phyloP scores from a whole-genome alignment of 2,888 invertebrate species.

The Mythimna loreyi region DNA sequence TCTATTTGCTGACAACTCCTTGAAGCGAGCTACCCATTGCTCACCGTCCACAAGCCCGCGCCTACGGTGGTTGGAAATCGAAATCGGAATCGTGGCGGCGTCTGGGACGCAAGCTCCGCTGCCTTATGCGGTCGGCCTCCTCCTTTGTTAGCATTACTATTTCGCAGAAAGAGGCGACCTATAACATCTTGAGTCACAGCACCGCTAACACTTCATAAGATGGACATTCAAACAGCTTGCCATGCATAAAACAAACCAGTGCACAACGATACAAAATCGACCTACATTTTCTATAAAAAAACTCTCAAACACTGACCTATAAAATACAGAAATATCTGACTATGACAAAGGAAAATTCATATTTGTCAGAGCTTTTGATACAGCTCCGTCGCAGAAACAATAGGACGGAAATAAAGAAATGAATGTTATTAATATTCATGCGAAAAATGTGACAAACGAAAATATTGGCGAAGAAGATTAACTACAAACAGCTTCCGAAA shows the following conservation, averaged over 20 bases:
- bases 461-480: neutral
- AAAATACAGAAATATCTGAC: constrained; percentile 19
- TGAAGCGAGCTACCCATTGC: no score
- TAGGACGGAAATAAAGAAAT: constrained; percentile 46
- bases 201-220: no score
- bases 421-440: constrained; percentile 57
- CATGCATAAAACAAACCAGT: neutral
- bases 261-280: constrained; percentile 2
- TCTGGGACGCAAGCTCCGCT: no score
- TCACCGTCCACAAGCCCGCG: no score
- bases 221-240: neutral
- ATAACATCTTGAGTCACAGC: no score
- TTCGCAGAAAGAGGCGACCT: no score
- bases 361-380: constrained; percentile 18
- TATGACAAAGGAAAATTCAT: constrained; percentile 38
- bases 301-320: constrained; percentile 24
- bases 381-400: constrained; percentile 39
- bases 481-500: neutral
- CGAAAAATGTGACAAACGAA: neutral
- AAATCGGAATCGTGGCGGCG: no score
- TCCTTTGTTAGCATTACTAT: no score
- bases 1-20: no score
- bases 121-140: no score
- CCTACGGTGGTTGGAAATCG: no score
- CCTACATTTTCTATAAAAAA: constrained; percentile 10